Evolutionary conservation across 2,113 vertebrate genomes (phyloP).

Genomic region (Haplotaxodon microlepis): DNA sequence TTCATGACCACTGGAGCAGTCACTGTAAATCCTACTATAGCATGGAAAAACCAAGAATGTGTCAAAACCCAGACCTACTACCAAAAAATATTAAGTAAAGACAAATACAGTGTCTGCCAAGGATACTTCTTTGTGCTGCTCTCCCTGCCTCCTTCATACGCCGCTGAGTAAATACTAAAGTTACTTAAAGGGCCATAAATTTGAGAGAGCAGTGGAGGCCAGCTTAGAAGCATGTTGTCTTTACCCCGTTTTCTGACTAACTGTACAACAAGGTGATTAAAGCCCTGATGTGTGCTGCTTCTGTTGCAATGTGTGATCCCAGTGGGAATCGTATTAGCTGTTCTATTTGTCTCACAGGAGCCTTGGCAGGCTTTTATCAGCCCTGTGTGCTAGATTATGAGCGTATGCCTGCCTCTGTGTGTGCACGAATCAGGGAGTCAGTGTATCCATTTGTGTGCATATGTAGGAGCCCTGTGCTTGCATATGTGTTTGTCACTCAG

Average conservation of each 20-base stretch:
- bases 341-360: background rate
- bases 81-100: slow-evolving; percentile 63
- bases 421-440: background rate
- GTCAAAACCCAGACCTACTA: slow-evolving; percentile 39
- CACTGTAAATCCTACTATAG: background rate
- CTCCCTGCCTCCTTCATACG: slow-evolving; percentile 35
- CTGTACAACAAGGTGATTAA: slow-evolving; percentile 50
- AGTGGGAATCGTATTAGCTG: slow-evolving; percentile 3
- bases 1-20: slow-evolving; percentile 20
- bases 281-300: slow-evolving; percentile 22
- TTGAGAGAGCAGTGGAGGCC: slow-evolving; percentile 1
- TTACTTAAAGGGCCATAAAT: slow-evolving; percentile 62
- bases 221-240: slow-evolving; percentile 19
- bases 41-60: slow-evolving; percentile 54
- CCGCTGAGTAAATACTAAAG: slow-evolving; percentile 46
- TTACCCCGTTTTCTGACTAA: slow-evolving; percentile 27
- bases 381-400: background rate
- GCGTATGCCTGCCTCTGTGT: background rate
- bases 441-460: background rate
- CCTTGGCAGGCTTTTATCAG: slow-evolving; percentile 1
- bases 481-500: background rate
- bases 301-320: slow-evolving; percentile 25
- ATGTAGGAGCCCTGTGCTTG: background rate
- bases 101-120: slow-evolving; percentile 52
- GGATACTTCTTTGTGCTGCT: slow-evolving; percentile 25